A percentile compares a stretch with the other conserved stretches of the same genome.
Evolutionary conservation across 1,140 invertebrate genomes (phyloP).

Genomic region (Drosophila yakuba): DNA sequence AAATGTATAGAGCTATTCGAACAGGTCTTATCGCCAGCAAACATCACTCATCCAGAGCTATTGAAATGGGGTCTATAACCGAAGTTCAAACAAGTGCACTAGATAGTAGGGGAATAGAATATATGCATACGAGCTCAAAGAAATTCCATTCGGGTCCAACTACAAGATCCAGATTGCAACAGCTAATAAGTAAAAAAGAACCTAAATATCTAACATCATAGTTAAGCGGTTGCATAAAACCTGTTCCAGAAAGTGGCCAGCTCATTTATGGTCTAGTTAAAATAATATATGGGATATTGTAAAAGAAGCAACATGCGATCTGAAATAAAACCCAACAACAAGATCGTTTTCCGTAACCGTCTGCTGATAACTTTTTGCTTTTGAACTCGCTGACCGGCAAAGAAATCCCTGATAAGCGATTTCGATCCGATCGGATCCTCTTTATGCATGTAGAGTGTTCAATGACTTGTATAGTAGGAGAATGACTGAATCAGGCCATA

Average conservation of each 20-base stretch:
- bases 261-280: constrained; percentile 12
- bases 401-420: constrained; percentile 51
- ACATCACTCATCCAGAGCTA: constrained; percentile 14
- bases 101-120: neutral
- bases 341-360: constrained; percentile 1
- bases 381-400: constrained; percentile 70
- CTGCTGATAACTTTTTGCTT: constrained; percentile 46
- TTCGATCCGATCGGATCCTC: constrained; percentile 26
- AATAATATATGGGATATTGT: constrained; percentile 41
- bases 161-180: too few species aligned
- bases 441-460: constrained; percentile 17
- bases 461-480: constrained; percentile 9
- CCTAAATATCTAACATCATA: too few species aligned
- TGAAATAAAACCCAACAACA: constrained; percentile 20
- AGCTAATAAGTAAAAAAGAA: too few species aligned
- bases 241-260: neutral
- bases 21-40: constrained; percentile 26
- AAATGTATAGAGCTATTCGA: constrained; percentile 29
- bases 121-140: too few species aligned
- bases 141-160: too few species aligned
- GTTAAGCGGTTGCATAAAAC: neutral
- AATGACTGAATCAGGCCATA: constrained; percentile 18
- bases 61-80: constrained; percentile 45
- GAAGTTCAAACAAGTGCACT: constrained; percentile 20
- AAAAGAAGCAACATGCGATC: constrained; percentile 34